Evolutionary conservation across 2,888 invertebrate species (phyloP).

Genomic region (Coelopa pilipes): DNA sequence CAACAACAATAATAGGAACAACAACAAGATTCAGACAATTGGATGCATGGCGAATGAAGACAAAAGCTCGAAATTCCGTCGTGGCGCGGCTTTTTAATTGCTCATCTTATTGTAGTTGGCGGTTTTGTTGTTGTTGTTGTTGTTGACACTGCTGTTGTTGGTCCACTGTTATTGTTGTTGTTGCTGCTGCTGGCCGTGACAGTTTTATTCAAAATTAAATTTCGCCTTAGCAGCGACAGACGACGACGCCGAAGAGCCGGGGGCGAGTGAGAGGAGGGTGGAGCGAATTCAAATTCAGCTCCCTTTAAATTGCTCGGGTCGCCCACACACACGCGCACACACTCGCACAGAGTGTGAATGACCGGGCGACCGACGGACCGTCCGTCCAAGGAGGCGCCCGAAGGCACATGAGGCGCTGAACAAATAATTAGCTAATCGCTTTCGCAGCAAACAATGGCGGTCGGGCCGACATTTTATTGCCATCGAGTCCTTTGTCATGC

Average conservation of each 20-base stretch:
- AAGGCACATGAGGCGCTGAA: not conserved
- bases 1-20: not conserved
- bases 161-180: not conserved
- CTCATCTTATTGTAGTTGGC: slow-evolving; percentile 1
- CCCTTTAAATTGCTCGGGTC: no score
- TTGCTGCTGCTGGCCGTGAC: slow-evolving; percentile 12
- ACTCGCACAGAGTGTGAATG: not conserved
- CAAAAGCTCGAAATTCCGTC: slow-evolving; percentile 8
- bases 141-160: not conserved
- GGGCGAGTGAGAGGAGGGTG: not conserved
- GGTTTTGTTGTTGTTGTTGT: not conserved
- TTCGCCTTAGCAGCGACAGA: not conserved
- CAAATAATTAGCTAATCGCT: not conserved
- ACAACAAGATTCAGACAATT: not conserved
- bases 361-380: not conserved
- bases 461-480: no score
- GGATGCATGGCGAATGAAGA: not conserved
- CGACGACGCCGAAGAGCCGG: not conserved
- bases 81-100: not conserved
- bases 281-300: not conserved
- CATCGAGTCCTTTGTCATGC: no score
- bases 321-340: not conserved
- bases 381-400: not conserved
- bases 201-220: slow-evolving; percentile 16
- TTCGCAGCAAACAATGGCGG: no score